Conservation (phyloP, 2,797 vertebrate genomes). For the Amblyopsis hoosieri region DNA sequence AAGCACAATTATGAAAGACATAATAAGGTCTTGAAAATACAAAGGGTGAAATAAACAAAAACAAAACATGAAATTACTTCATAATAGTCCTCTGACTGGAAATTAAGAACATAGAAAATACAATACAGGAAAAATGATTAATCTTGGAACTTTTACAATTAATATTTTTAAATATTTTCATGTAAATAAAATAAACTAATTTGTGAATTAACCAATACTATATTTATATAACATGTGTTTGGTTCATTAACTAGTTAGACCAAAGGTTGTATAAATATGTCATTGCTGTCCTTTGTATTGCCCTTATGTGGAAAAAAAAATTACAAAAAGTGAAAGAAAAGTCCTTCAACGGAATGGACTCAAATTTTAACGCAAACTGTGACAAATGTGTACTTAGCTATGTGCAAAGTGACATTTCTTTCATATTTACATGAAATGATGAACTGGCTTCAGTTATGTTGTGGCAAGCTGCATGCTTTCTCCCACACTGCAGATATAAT, state of each 20-base stretch:
- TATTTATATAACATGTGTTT: conserved; percentile 19
- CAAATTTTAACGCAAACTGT: conserved; percentile 70
- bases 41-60: conserved; percentile 43
- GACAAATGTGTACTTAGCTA: conserved; percentile 69
- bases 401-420: conserved; percentile 71
- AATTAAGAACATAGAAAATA: neutral
- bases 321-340: conserved; percentile 51
- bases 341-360: conserved; percentile 56
- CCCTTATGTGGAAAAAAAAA: conserved; percentile 59
- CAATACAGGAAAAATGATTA: neutral
- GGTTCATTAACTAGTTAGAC: conserved; percentile 25
- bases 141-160: conserved; percentile 11
- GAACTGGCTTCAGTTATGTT: conserved; percentile 45
- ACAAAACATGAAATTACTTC: conserved; percentile 21
- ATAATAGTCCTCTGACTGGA: neutral
- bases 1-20: conserved; percentile 72
- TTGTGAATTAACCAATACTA: conserved; percentile 8
- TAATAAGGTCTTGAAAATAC: conserved; percentile 45
- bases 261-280: conserved; percentile 38
- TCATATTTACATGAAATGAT: conserved; percentile 73
- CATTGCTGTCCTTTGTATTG: conserved; percentile 14
- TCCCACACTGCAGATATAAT: conserved; percentile 54
- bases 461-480: conserved; percentile 44
- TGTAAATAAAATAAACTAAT: conserved; percentile 9
- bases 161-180: conserved; percentile 3